phyloP scores from a whole-genome alignment of 2,888 invertebrate species.

The Nomada ruficornis region DNA sequence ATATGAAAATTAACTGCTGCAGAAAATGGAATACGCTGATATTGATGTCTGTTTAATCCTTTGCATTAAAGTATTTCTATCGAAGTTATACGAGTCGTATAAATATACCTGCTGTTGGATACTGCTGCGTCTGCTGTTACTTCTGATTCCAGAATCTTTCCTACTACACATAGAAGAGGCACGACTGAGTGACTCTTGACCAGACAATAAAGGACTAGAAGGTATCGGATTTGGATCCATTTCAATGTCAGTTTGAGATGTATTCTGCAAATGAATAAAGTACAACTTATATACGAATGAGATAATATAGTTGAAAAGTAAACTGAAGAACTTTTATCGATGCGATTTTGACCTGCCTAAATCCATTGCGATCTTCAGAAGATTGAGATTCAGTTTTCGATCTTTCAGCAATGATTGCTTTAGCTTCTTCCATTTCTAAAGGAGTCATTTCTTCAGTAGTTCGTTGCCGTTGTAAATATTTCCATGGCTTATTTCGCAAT shows the following conservation, averaged over 20 bases:
- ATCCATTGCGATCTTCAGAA: conserved; percentile 70
- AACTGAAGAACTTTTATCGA: conserved; percentile 24
- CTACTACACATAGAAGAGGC: conserved; percentile 92
- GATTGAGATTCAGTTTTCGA: conserved; percentile 53
- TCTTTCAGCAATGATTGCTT: conserved; percentile 52
- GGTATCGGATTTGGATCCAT: conserved; percentile 82
- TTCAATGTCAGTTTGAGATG: conserved; percentile 78
- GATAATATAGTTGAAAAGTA: not conserved
- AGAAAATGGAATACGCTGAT: conserved; percentile 13
- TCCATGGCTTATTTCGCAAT: conserved; percentile 79
- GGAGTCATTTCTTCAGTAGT: conserved; percentile 82
- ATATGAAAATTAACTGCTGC: conserved; percentile 34
- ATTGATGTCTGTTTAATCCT: conserved; percentile 6
- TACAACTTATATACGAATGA: conserved; percentile 45
- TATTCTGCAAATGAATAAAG: conserved; percentile 65
- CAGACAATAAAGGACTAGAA: conserved; percentile 81
- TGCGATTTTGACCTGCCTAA: conserved; percentile 68
- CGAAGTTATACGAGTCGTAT: not conserved
- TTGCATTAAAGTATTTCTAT: not conserved
- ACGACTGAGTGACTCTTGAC: conserved; percentile 88
- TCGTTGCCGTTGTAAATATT: conserved; percentile 80
- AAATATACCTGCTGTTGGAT: conserved; percentile 92
- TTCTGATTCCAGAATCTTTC: conserved; percentile 94
- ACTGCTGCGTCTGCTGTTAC: conserved; percentile 93
- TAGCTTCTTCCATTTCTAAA: conserved; percentile 73